Evolutionary conservation across 2,888 invertebrate genomes (phyloP).

Genomic region (Liopterus haemorrhoidalis): DNA sequence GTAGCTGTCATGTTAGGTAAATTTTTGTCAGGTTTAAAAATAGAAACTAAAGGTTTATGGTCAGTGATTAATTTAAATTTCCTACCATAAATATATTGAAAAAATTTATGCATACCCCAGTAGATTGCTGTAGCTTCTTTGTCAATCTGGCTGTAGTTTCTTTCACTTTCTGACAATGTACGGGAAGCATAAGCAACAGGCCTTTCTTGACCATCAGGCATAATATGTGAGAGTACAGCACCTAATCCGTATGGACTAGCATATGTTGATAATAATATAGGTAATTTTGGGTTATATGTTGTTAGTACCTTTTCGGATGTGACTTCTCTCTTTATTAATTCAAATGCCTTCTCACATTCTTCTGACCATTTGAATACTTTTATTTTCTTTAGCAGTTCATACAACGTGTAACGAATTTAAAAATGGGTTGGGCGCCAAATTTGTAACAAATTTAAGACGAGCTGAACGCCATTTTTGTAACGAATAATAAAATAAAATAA

Average conservation of each 20-base stretch:
- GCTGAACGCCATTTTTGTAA: too few relatives aligned
- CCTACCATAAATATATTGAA: too few relatives aligned
- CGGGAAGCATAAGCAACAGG: slow-evolving; percentile 26
- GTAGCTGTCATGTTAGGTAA: slow-evolving; percentile 30
- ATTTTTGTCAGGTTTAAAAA: too few relatives aligned
- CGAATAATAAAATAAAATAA: too few relatives aligned
- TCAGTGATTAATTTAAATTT: slow-evolving; percentile 41
- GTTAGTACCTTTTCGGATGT: slow-evolving; percentile 27
- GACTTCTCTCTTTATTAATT: slow-evolving; percentile 17
- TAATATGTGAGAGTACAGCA: slow-evolving; percentile 25
- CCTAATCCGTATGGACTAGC: slow-evolving; percentile 25
- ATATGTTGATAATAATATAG: slow-evolving; percentile 23
- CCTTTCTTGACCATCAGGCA: slow-evolving; percentile 7
- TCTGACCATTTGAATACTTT: slow-evolving; percentile 20
- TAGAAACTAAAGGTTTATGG: too few relatives aligned
- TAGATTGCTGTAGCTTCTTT: slow-evolving; percentile 26
- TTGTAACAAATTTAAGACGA: too few relatives aligned
- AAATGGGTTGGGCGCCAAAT: too few relatives aligned
- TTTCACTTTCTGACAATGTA: slow-evolving; percentile 28
- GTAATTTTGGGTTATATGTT: slow-evolving; percentile 19
- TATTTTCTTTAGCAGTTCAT: slow-evolving; percentile 11
- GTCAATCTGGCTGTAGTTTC: slow-evolving; percentile 27
- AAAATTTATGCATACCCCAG: slow-evolving; percentile 35
- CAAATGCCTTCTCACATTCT: slow-evolving; percentile 15
- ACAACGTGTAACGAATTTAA: too few relatives aligned